Base-by-base conservation (phyloP, 2,888 invertebrate genomes). In the Spodoptera picta region DNA sequence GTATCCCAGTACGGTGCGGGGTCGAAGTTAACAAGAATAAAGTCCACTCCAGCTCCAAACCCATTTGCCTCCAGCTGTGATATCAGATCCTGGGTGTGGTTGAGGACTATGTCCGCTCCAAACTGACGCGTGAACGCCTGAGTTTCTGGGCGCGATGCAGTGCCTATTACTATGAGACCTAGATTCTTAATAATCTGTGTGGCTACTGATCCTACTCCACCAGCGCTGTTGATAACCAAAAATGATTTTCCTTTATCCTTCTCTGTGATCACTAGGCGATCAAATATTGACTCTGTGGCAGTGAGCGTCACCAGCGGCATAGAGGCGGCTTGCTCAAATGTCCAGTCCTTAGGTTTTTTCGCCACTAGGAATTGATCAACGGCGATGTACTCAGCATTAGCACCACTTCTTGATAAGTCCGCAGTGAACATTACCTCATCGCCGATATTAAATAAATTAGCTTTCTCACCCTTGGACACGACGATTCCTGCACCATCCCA, bases 401-500 rank as follows among this genome's bases (percentile, higher is more conserved):
- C 81, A 3, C 94, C 94, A 69, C 84, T 91, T 69, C 80, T 90
- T 45, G 84, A 83, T 4, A 89, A 42, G 68, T 92, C 89, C 1
- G 89, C 92, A 1, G 88, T 89, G 62, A 94, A 94, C 61, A 92
- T 89, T 0, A 94, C 93, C 79, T 93, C 87, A 54, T 93, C 92
- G 0, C 92, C 92, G 23, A 90, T 60, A 19, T 90, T 87, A 41
- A 89, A 88, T 19, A 79, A 63, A 56, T 83, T 86, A 0, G 84
- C 83, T 10, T 82, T 68, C 12, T 83, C 83, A 44, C 92, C 94
- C 69, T 87, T 92, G 24, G 82, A 86, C 2, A 88, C 90, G 1
- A 94, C 80, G 27, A 91, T 70, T 19, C 94, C 94, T 5, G 94
- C 83, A n/a, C 94, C 94, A 58, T 94, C 94, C 84, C 88, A 92